A percentile compares a stretch with the other conserved stretches of the same genome.
Conservation (phyloP, 2,888 invertebrate species). For the Standfussiana lucernea region DNA sequence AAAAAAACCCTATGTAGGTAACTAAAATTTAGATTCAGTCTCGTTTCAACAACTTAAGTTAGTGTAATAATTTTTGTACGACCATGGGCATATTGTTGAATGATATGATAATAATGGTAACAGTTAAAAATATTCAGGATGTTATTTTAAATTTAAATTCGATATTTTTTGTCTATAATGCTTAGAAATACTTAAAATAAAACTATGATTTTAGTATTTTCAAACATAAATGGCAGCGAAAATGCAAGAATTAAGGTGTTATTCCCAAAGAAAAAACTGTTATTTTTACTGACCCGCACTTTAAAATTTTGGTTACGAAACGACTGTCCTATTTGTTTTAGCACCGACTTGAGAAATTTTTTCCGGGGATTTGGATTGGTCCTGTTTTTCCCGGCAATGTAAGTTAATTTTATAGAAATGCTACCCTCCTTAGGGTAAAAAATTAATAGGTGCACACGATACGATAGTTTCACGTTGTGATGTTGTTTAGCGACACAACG, state of each 20-base stretch:
- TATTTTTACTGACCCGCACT: background rate
- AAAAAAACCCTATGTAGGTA: no score
- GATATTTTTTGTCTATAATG: no score
- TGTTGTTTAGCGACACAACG: background rate
- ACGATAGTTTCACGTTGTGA: background rate
- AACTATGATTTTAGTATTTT: no score
- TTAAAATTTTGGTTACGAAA: background rate
- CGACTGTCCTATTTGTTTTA: slow-evolving; percentile 19
- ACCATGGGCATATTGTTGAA: no score
- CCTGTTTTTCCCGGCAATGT: slow-evolving; percentile 1
- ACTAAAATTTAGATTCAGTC: no score
- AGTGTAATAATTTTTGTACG: no score
- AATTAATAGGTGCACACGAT: background rate
- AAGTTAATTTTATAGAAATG: slow-evolving; percentile 24
- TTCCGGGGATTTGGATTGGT: background rate
- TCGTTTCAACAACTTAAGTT: no score
- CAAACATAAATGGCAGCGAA: no score
- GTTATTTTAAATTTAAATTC: no score
- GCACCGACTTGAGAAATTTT: slow-evolving; percentile 17
- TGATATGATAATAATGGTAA: no score
- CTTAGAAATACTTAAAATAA: no score
- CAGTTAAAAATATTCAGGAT: no score
- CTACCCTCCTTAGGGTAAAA: background rate
- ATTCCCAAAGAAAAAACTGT: background rate
- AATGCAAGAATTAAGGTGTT: background rate